Conservation (phyloP, 2,797 vertebrate genomes). For the Xiphorhynchus erythropygius region DNA sequence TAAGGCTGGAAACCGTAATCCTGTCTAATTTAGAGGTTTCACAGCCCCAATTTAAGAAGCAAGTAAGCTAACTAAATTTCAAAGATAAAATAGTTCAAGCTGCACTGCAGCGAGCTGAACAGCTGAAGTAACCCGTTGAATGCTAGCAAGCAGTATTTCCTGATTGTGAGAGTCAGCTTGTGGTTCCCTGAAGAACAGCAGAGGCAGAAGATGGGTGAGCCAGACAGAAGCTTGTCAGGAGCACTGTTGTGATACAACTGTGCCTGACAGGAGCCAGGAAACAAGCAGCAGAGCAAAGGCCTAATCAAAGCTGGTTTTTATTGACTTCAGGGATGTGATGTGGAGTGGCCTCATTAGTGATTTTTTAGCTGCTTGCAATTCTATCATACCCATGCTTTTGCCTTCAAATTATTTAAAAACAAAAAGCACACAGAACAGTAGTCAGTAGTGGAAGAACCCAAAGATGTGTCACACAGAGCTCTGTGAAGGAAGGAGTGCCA, state of each 20-base stretch:
- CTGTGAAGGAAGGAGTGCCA: not conserved
- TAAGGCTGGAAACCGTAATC: not conserved
- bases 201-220: not conserved
- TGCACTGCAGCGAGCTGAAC: not conserved
- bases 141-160: not conserved
- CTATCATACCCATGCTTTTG: not conserved
- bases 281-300: not conserved
- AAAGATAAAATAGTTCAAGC: not conserved
- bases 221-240: not conserved
- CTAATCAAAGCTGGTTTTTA: not conserved
- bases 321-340: not conserved
- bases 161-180: not conserved
- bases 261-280: not conserved
- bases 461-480: not conserved
- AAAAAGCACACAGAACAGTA: not conserved
- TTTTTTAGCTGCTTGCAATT: not conserved
- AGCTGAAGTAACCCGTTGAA: not conserved
- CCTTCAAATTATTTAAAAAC: not conserved
- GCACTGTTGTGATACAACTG: not conserved
- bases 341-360: not conserved
- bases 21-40: not conserved
- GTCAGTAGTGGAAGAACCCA: not conserved
- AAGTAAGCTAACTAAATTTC: not conserved
- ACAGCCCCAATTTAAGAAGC: not conserved
- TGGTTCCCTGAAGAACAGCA: not conserved